A percentile compares a stretch with the other conserved stretches of the same genome.
These are phyloP conservation scores for Nephotettix cincticeps DNA, from an alignment of 1,140 invertebrate species.

Conservation along the genomic window DNA sequence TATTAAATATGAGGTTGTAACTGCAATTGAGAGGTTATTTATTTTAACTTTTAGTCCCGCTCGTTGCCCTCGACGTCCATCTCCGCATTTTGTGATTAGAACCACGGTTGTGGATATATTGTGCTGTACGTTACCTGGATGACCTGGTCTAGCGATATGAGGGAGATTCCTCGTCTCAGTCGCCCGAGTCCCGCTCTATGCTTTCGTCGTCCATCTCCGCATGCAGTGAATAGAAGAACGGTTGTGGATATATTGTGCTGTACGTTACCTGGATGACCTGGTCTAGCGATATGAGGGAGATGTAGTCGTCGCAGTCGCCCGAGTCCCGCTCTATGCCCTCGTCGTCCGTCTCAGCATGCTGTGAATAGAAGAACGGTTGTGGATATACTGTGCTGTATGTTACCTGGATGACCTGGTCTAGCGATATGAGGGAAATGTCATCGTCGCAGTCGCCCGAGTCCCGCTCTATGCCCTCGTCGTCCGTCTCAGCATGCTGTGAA, in stretches of 20 bases:
- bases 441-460: conserved; percentile 68
- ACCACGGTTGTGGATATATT: too few relatives aligned
- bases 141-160: conserved; percentile 34
- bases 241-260: too few relatives aligned
- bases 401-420: conserved; percentile 36
- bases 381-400: too few relatives aligned
- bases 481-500: conserved; percentile 62
- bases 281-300: conserved; percentile 33
- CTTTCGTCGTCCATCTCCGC: conserved; percentile 83
- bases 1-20: too few relatives aligned
- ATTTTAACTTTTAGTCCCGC: too few relatives aligned
- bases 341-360: too few relatives aligned
- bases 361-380: too few relatives aligned
- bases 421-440: conserved; percentile 24
- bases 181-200: conserved; percentile 81
- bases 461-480: conserved; percentile 88
- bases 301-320: conserved; percentile 55
- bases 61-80: too few relatives aligned
- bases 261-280: conserved; percentile 33
- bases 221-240: conserved; percentile 23
- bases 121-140: too few relatives aligned
- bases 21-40: too few relatives aligned
- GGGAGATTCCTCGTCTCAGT: conserved; percentile 50
- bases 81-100: too few relatives aligned
- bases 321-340: too few relatives aligned